phyloP scores from a whole-genome alignment of 35 echinoderm and acorn worm genomes.

The Strongylocentrotus purpuratus region DNA sequence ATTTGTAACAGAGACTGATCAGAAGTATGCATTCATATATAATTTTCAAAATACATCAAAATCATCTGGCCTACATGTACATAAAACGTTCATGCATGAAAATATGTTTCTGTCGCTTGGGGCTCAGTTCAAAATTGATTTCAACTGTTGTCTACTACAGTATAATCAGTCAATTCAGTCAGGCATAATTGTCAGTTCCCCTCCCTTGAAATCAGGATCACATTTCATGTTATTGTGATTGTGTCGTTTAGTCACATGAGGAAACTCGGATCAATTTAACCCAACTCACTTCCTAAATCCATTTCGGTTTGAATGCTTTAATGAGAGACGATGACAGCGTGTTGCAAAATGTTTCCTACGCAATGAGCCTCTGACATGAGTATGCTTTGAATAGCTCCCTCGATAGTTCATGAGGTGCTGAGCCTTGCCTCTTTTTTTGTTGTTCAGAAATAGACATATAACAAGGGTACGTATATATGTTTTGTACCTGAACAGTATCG shows the following conservation, averaged over 20 bases:
- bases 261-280: not conserved
- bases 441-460: too few species aligned
- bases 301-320: not conserved
- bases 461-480: too few species aligned
- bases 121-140: not conserved
- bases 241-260: not conserved
- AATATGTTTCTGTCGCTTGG: not conserved
- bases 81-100: not conserved
- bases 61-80: too few species aligned
- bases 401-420: not conserved
- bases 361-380: not conserved
- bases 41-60: too few species aligned
- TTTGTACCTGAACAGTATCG: too few species aligned
- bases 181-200: constrained; percentile 1
- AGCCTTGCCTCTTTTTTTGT: too few species aligned
- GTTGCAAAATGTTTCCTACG: not conserved
- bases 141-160: not conserved
- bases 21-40: too few species aligned
- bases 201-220: not conserved
- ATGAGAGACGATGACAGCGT: not conserved
- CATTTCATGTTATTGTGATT: constrained; percentile 5
- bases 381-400: constrained; percentile 1
- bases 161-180: not conserved
- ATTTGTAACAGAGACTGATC: too few species aligned
- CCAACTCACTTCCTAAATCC: not conserved